A percentile compares a stretch with the other conserved stretches of the same genome.
phyloP scores from a whole-genome alignment of 1,140 invertebrate genomes.

The Heliconius himera region DNA sequence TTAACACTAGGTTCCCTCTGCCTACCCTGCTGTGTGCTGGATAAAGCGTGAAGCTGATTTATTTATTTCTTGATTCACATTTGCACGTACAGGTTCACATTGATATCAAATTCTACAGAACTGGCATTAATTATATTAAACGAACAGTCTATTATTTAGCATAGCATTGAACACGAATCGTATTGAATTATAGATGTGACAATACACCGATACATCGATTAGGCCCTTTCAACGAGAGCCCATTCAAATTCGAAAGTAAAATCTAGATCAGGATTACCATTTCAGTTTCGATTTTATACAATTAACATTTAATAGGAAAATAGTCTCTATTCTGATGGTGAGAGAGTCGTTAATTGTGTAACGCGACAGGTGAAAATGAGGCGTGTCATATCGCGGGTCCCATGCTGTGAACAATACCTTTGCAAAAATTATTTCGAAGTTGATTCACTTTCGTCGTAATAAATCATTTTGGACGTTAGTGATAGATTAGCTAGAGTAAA shows the following conservation, averaged over 20 bases:
- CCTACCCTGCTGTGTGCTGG: too few species aligned
- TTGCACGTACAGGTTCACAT: neutral
- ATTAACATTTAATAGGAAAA: slow-evolving; percentile 22
- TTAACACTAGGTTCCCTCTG: too few species aligned
- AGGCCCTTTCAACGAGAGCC: slow-evolving; percentile 31
- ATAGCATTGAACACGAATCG: neutral
- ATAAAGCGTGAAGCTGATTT: too few species aligned
- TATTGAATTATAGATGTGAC: slow-evolving; percentile 27
- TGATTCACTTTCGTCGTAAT: slow-evolving; percentile 68
- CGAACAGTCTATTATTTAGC: neutral
- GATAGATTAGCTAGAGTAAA: slow-evolving; percentile 46
- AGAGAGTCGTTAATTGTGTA: slow-evolving; percentile 29
- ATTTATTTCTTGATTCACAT: neutral
- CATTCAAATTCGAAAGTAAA: slow-evolving; percentile 31
- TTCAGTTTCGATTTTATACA: slow-evolving; percentile 28
- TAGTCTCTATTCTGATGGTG: slow-evolving; percentile 1
- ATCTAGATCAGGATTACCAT: slow-evolving; percentile 32
- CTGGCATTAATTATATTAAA: slow-evolving; percentile 5
- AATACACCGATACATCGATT: slow-evolving; percentile 22
- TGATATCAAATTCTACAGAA: neutral
- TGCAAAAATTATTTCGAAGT: slow-evolving; percentile 71
- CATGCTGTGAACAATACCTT: slow-evolving; percentile 75
- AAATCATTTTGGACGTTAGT: slow-evolving; percentile 42
- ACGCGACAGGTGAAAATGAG: slow-evolving; percentile 36
- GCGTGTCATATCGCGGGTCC: slow-evolving; percentile 35